Percentiles rank a stretch among this genome's conserved stretches.
Conservation (phyloP, 2,797 vertebrate genomes). For the Chiroxiphia lanceolata region DNA sequence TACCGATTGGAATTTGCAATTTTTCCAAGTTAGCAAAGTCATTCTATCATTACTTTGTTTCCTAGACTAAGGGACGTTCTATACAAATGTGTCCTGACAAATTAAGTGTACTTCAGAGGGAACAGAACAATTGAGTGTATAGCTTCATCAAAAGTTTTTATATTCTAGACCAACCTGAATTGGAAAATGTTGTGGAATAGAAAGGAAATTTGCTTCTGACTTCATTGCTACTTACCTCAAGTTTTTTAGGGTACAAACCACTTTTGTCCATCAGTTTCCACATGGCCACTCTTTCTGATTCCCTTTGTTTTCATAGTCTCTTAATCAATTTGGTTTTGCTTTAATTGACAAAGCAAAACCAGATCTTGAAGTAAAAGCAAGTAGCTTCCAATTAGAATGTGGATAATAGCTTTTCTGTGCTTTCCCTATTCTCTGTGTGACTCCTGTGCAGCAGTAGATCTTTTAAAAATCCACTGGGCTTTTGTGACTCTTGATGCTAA, state of each 20-base stretch:
- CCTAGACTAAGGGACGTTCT: background rate
- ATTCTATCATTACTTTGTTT: background rate
- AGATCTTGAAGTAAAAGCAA: background rate
- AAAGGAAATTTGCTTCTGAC: background rate
- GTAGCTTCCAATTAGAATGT: background rate
- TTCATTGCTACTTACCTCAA: background rate
- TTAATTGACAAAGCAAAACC: background rate
- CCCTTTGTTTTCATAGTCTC: background rate
- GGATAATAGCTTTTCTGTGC: background rate
- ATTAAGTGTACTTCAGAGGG: background rate
- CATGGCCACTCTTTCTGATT: background rate
- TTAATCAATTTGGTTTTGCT: background rate
- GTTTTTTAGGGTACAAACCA: background rate
- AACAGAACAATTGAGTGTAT: background rate
- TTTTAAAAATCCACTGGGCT: background rate
- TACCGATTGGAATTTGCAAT: background rate
- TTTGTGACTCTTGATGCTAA: conserved; percentile 2
- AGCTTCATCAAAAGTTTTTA: background rate
- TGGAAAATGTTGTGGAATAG: background rate
- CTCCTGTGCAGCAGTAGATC: background rate
- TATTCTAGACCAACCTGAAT: background rate
- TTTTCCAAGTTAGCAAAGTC: background rate
- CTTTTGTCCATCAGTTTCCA: background rate
- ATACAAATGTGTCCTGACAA: background rate
- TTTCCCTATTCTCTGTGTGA: background rate